These are phyloP conservation scores for Halcyon malimbica DNA, from an alignment of 2,113 vertebrate genomes.

Conservation along the genomic window DNA sequence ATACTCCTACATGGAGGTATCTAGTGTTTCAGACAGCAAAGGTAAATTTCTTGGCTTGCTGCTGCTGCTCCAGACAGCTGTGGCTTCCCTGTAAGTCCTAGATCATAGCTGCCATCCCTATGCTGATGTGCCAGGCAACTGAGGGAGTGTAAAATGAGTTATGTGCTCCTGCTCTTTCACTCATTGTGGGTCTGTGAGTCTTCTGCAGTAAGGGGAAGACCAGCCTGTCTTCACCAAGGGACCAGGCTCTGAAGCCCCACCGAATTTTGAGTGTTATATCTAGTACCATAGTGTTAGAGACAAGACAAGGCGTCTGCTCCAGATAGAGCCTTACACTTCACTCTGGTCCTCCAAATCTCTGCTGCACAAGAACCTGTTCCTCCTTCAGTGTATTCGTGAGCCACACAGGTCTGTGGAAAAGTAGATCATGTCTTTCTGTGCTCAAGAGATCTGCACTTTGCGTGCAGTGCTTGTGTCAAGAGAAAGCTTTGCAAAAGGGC, in stretches of 20 bases:
- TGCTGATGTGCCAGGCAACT: not conserved
- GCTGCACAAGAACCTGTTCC: not conserved
- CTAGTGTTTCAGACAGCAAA: not conserved
- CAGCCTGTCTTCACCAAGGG: not conserved
- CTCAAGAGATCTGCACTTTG: not conserved
- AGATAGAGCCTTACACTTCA: not conserved
- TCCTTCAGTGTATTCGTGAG: not conserved
- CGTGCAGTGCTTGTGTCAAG: not conserved
- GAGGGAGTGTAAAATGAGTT: fast-evolving
- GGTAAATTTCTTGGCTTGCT: not conserved
- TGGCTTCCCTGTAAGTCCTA: not conserved
- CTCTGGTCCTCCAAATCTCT: not conserved
- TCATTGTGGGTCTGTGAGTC: not conserved
- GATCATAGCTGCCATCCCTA: not conserved
- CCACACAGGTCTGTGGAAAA: not conserved
- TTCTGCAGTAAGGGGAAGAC: not conserved
- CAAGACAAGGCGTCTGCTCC: not conserved
- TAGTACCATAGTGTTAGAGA: not conserved
- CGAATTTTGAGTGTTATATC: not conserved
- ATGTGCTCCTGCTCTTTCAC: not conserved
- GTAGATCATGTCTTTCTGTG: not conserved
- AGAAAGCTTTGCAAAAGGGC: not conserved
- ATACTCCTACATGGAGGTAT: not conserved
- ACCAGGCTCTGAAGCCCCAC: not conserved
- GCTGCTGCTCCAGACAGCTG: not conserved